phyloP scores from a whole-genome alignment of 2,113 vertebrate species.

The Crotalus viridis region DNA sequence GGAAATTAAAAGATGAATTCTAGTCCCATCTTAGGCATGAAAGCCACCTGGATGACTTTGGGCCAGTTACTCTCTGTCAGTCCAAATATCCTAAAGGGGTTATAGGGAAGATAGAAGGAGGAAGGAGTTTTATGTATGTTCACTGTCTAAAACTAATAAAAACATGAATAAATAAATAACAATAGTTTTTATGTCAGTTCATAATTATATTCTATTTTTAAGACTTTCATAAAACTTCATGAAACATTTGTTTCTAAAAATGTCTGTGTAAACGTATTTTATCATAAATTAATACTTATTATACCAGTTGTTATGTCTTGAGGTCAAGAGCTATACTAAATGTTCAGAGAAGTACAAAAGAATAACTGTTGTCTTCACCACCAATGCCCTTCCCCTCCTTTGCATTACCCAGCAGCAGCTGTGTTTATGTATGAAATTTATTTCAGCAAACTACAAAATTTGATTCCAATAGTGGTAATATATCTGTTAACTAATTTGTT shows the following conservation, averaged over 20 bases:
- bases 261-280: neutral
- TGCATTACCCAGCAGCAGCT: neutral
- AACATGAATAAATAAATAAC: too few relatives aligned
- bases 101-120: too few relatives aligned
- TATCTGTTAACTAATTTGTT: neutral
- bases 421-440: neutral
- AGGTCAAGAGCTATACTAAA: neutral
- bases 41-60: neutral
- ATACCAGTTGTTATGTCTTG: neutral
- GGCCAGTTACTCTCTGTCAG: neutral
- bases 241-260: neutral
- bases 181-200: neutral
- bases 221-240: neutral
- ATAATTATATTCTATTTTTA: neutral
- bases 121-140: too few relatives aligned
- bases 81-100: neutral
- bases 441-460: neutral
- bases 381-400: neutral
- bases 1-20: neutral
- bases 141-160: too few relatives aligned
- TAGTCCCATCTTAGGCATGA: neutral
- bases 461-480: neutral
- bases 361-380: neutral
- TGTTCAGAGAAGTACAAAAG: neutral
- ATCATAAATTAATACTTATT: neutral